A percentile compares a stretch with the other conserved stretches of the same genome.
Conservation (phyloP, 1,140 invertebrate genomes). For the Maconellicoccus hirsutus region DNA sequence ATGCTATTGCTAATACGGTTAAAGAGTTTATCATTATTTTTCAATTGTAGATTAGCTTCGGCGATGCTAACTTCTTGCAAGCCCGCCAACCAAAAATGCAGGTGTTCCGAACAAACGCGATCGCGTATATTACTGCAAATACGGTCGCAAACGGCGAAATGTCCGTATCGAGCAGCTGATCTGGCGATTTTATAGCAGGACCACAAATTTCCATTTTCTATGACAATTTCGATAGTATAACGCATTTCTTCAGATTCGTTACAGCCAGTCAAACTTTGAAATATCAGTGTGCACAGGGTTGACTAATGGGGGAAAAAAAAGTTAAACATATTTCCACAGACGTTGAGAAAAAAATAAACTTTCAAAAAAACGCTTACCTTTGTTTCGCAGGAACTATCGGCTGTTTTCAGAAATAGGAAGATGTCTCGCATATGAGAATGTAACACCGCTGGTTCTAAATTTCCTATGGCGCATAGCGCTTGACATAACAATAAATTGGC, state of each 20-base stretch:
- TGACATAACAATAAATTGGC: conserved; percentile 41
- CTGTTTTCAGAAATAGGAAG: not conserved
- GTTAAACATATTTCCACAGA: not conserved
- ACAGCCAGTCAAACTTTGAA: conserved; percentile 59
- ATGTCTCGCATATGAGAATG: conserved; percentile 38
- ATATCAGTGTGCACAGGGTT: conserved; percentile 65
- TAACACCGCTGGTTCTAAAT: conserved; percentile 45
- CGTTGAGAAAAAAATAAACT: not conserved
- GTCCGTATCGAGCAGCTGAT: conserved; percentile 67
- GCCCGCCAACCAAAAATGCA: conserved; percentile 79
- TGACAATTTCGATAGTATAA: conserved; percentile 43
- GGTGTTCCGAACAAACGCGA: conserved; percentile 74
- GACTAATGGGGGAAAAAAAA: conserved; percentile 12
- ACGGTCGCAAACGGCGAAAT: conserved; percentile 56
- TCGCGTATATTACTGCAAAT: conserved; percentile 55
- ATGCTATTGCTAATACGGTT: conserved; percentile 48
- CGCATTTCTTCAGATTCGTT: conserved; percentile 42
- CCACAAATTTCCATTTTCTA: conserved; percentile 59
- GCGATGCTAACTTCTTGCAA: conserved; percentile 52
- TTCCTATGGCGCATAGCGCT: conserved; percentile 60
- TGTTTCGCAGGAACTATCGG: not conserved
- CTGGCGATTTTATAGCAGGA: conserved; percentile 73
- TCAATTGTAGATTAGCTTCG: conserved; percentile 31
- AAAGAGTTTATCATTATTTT: conserved; percentile 36
- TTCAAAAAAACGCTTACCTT: not conserved